A percentile compares a stretch with the other conserved stretches of the same genome.
Evolutionary conservation across 1,140 invertebrate species (phyloP).

Genomic region (Yoshiicerus persimilis): DNA sequence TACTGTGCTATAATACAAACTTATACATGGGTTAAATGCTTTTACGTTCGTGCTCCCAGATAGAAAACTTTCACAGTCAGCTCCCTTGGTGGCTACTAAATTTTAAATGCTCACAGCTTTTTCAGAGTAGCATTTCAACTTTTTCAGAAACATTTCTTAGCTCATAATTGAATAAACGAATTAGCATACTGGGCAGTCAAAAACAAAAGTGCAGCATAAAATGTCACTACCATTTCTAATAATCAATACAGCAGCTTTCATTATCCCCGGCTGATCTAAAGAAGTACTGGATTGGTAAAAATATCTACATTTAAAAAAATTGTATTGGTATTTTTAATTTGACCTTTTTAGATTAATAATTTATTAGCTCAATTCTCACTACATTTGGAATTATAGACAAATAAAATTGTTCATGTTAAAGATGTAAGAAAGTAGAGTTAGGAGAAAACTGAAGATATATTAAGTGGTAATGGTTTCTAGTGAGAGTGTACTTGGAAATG

Average conservation of each 20-base stretch:
- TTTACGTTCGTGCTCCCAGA: background rate
- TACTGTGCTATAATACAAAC: too few species aligned
- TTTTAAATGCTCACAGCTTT: background rate
- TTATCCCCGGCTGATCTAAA: too few species aligned
- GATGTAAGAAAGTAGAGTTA: too few species aligned
- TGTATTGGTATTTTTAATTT: too few species aligned
- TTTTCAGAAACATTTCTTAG: background rate
- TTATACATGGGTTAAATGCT: background rate
- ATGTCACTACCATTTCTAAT: background rate
- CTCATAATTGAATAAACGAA: background rate
- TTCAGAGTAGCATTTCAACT: background rate
- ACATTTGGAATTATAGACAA: too few species aligned
- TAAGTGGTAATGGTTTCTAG: background rate
- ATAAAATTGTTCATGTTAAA: background rate
- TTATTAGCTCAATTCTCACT: too few species aligned
- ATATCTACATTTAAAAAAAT: too few species aligned
- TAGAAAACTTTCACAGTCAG: background rate
- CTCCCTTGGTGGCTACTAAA: background rate
- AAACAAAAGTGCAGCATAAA: background rate
- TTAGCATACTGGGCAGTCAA: background rate
- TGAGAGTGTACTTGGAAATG: background rate
- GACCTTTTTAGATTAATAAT: too few species aligned
- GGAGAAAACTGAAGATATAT: background rate
- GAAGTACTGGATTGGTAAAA: too few species aligned
- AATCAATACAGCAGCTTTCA: background rate